Evolutionary conservation across 2,888 invertebrate genomes (phyloP), one percentile per base, ranked within the genome.

Genomic region (Brassicogethes aeneus): DNA sequence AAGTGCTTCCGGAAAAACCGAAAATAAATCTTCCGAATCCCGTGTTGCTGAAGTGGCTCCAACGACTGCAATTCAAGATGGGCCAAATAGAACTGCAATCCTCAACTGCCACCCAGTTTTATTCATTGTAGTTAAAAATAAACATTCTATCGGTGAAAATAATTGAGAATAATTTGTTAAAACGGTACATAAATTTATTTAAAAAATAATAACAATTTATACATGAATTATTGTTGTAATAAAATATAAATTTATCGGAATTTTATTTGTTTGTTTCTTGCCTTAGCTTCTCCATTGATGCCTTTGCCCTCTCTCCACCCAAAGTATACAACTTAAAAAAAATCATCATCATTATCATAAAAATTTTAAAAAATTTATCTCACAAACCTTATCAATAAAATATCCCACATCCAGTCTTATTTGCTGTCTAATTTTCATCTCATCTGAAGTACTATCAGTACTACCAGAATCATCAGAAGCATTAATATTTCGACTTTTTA

Each of bases 51-150:
- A 82, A 87, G 52, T 93, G 95, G 85, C 73, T 99, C 41, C 91
- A 93, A 67, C 76, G 93, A 37, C 75, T 96, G 45, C 91, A 96
- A 64, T 94, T 96, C 64, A 97, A 96, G 74, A 94, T 99, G 85
- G 94, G 94, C 3, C 96, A 97, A 71, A 86, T 95, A 40, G 97
- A 99, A 70, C 71, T 91, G 48, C 92, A 93, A 66, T 89, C 90
- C 2, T 89, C 90, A 0, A 85, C 87, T 38, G 90, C 87, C n/a
- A 88, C 88, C 3, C 91, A 91, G 62, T 90, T 92, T 69, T 92
- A 87, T 66, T 80, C 82, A 17, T 76, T 83, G 55, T 84, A 76
- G 50, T 41, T 47, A 36, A 12, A 23, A 15, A 39, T 10, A 34
- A 12, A 8, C 10, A 10, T 23, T 23, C 10, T 23, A 23, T 23